Conservation (phyloP, 37 sponge, comb jelly and placozoan genomes). For the Hormiphora californensis region DNA sequence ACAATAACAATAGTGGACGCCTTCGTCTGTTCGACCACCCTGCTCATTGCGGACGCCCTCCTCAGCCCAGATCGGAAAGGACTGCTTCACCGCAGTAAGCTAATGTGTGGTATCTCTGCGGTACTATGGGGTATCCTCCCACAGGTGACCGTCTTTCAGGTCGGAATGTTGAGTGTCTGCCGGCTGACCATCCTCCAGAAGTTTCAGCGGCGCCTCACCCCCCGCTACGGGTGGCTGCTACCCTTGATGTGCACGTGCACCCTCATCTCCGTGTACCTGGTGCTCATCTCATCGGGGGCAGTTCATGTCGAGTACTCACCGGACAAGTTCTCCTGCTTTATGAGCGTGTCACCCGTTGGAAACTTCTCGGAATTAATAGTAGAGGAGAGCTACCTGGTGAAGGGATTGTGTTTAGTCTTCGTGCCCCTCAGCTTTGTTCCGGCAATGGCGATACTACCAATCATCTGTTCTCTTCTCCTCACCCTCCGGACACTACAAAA, state of each 20-base stretch:
- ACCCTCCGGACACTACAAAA: not conserved
- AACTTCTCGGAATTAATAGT: too few relatives aligned
- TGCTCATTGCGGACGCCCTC: not conserved
- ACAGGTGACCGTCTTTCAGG: constrained; percentile 49
- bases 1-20: not conserved
- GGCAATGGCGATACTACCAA: constrained; percentile 37
- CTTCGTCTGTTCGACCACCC: not conserved
- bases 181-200: too few relatives aligned
- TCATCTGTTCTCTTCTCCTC: not conserved
- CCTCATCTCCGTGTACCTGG: not conserved
- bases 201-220: too few relatives aligned
- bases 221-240: too few relatives aligned
- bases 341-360: too few relatives aligned
- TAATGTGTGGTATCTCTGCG: not conserved
- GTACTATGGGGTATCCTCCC: not conserved
- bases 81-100: not conserved
- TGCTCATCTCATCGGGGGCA: not conserved
- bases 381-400: too few relatives aligned
- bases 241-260: too few relatives aligned
- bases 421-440: constrained; percentile 16
- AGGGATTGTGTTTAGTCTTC: not conserved
- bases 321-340: not conserved
- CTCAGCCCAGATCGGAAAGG: not conserved
- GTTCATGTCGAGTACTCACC: not conserved
- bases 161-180: constrained; percentile 27